Percentiles rank a stretch among this genome's conserved stretches.
Evolutionary conservation across 2,113 vertebrate genomes (phyloP).

Genomic region (Physeter macrocephalus): DNA sequence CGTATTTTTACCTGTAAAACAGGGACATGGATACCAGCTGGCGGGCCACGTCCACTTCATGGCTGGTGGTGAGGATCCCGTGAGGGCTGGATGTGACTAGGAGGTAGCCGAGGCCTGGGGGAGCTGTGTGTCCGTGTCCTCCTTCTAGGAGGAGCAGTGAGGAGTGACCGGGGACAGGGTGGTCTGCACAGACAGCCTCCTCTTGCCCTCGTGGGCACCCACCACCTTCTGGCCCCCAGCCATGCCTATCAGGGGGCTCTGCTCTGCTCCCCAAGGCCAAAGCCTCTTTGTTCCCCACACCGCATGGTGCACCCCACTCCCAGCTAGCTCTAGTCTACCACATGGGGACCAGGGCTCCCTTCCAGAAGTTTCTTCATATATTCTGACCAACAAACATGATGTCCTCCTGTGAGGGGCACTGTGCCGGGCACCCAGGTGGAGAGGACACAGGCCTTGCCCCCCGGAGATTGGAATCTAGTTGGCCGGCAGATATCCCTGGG

Average conservation of each 20-base stretch:
- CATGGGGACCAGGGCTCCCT: not conserved
- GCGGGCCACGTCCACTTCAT: not conserved
- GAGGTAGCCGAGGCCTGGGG: not conserved
- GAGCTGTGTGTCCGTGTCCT: not conserved
- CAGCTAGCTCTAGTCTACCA: not conserved
- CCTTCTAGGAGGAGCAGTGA: not conserved
- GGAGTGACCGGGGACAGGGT: not conserved
- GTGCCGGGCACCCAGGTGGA: not conserved
- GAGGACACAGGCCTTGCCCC: not conserved
- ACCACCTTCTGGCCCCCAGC: not conserved
- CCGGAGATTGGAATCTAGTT: not conserved
- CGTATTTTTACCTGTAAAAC: constrained; percentile 1
- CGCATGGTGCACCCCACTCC: not conserved
- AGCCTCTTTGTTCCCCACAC: not conserved
- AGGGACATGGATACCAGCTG: not conserved
- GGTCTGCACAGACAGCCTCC: not conserved
- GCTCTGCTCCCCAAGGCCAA: not conserved
- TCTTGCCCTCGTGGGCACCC: not conserved
- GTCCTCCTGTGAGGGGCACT: not conserved
- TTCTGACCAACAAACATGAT: not conserved
- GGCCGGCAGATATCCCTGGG: not conserved
- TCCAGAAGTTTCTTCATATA: constrained; percentile 38
- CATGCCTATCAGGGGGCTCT: not conserved
- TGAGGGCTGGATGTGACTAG: not conserved
- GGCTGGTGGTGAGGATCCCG: not conserved